These are phyloP conservation scores for Agonopterix subpropinquella DNA, from an alignment of 2,888 invertebrate genomes.

Conservation along the genomic window DNA sequence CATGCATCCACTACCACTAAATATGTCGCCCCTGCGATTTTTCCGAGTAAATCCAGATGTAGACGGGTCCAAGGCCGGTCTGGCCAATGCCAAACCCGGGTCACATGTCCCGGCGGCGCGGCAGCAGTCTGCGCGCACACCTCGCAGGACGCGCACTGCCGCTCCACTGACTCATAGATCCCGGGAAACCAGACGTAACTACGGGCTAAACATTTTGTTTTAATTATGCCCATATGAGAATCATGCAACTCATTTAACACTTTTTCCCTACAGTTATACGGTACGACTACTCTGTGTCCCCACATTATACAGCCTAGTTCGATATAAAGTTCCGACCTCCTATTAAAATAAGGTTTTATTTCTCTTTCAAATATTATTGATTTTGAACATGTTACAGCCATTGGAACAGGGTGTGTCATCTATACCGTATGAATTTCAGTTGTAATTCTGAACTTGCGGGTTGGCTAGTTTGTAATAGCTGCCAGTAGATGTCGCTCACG, in stretches of 20 bases:
- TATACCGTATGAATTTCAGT: too few relatives aligned
- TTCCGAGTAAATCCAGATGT: too few relatives aligned
- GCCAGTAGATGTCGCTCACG: too few relatives aligned
- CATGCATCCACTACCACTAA: background rate
- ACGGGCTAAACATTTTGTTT: background rate
- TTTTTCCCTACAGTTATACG: slow-evolving; percentile 3
- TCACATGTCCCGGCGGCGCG: background rate
- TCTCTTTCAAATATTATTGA: too few relatives aligned
- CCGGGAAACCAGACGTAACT: background rate
- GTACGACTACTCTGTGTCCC: slow-evolving; percentile 1
- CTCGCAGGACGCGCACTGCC: background rate
- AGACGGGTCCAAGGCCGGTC: too few relatives aligned
- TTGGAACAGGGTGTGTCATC: too few relatives aligned
- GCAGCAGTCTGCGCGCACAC: background rate
- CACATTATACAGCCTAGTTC: slow-evolving; percentile 12
- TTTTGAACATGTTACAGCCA: too few relatives aligned
- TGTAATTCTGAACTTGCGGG: too few relatives aligned
- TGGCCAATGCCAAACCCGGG: too few relatives aligned
- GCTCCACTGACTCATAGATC: background rate
- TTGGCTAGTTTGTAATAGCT: too few relatives aligned
- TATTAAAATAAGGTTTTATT: slow-evolving; percentile 13
- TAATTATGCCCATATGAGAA: background rate
- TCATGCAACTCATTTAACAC: background rate
- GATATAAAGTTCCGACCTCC: slow-evolving; percentile 13
- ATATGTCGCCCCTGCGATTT: background rate